Percentiles rank a stretch among this genome's conserved stretches.
Evolutionary conservation across 2,797 vertebrate genomes (phyloP).

Genomic region (Tauraco hartlaubi): DNA sequence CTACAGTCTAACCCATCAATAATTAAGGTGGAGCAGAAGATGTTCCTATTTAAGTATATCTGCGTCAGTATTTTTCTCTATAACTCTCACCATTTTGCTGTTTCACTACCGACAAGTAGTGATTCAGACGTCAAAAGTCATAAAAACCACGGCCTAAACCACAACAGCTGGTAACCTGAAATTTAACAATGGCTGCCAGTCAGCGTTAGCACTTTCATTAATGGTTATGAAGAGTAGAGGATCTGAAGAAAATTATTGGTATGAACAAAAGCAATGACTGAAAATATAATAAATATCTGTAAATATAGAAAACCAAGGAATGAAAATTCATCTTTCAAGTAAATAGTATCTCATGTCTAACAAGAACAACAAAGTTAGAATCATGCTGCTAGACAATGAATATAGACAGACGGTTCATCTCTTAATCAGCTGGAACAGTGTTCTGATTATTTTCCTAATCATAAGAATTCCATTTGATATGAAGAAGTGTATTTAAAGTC

Average conservation of each 20-base stretch:
- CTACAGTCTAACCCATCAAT: neutral
- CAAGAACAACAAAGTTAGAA: neutral
- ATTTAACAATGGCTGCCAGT: neutral
- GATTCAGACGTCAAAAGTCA: neutral
- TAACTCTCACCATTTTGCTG: neutral
- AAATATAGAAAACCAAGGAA: neutral
- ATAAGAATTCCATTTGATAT: neutral
- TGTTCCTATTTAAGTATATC: neutral
- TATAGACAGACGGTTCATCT: neutral
- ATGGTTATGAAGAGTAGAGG: neutral
- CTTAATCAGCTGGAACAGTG: neutral
- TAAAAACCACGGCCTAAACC: neutral
- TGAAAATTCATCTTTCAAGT: neutral
- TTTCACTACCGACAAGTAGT: neutral
- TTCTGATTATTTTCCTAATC: neutral
- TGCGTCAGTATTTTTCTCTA: neutral
- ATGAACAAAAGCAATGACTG: neutral
- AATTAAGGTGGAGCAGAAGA: slow-evolving; percentile 9
- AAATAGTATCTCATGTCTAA: neutral
- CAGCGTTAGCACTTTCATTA: neutral
- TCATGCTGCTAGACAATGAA: neutral
- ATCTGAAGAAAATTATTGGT: neutral
- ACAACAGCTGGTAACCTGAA: neutral
- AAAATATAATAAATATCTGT: neutral
- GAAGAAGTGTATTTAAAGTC: neutral